A percentile compares a stretch with the other conserved stretches of the same genome.
These are phyloP conservation scores for Axinella damicornis DNA, from an alignment of 37 sponge, comb jelly and placozoan species.

Conservation along the genomic window DNA sequence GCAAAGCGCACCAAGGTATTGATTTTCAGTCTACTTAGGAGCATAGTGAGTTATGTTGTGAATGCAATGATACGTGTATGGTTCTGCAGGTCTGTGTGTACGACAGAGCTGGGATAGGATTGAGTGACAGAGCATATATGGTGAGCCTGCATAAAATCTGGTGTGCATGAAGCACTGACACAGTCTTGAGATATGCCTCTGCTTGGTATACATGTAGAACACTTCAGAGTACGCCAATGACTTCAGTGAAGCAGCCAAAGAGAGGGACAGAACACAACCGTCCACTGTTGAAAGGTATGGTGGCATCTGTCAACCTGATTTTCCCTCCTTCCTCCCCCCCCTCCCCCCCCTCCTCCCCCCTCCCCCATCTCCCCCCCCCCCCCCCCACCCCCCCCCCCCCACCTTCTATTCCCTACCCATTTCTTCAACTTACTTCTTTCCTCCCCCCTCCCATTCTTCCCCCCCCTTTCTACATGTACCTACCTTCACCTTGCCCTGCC, in stretches of 20 bases:
- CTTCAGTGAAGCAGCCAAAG: constrained; percentile 40
- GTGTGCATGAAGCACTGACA: too few species aligned
- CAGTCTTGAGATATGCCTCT: not conserved
- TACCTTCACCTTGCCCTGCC: not conserved
- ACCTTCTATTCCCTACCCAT: too few species aligned
- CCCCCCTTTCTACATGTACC: too few species aligned
- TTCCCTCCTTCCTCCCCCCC: too few species aligned
- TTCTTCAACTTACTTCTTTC: too few species aligned
- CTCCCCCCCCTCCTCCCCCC: not conserved
- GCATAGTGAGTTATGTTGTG: too few species aligned
- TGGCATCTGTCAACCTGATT: not conserved
- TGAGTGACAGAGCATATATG: constrained; percentile 68
- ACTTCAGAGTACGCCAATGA: constrained; percentile 46
- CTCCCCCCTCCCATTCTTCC: too few species aligned
- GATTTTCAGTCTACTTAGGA: not conserved
- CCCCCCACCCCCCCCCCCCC: not conserved
- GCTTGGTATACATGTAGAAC: constrained; percentile 52
- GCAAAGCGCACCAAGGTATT: constrained; percentile 58
- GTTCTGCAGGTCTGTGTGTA: constrained; percentile 64
- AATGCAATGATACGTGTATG: too few species aligned
- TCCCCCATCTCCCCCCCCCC: not conserved
- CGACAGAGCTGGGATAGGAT: constrained; percentile 77
- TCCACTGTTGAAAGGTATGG: constrained; percentile 52
- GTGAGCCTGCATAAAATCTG: too few species aligned
- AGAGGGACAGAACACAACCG: constrained; percentile 43